Evolutionary conservation across 2,888 invertebrate species (phyloP).

Genomic region (Drosophila ezoana): DNA sequence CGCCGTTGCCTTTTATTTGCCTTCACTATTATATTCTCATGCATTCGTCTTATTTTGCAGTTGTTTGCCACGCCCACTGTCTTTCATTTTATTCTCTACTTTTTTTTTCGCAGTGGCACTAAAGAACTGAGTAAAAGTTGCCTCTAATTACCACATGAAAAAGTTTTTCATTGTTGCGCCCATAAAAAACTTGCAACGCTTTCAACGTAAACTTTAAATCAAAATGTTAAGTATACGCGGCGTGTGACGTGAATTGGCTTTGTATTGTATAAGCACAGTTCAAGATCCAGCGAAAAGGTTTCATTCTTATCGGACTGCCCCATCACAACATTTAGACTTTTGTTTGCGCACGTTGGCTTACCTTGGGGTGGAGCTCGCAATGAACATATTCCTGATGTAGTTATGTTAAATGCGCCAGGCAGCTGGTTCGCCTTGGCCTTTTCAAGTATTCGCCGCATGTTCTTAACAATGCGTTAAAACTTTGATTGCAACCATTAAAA

Average conservation of each 20-base stretch:
- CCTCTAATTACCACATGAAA: conserved; percentile 62
- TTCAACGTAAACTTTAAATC: conserved; percentile 54
- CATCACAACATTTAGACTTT: background rate
- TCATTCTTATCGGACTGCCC: conserved; percentile 1
- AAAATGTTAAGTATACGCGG: conserved; percentile 54
- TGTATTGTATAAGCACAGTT: background rate
- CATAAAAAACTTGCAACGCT: conserved; percentile 25
- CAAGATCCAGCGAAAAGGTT: background rate
- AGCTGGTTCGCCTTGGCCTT: conserved; percentile 50
- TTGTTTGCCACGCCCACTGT: conserved; percentile 29
- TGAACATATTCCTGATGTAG: conserved; percentile 15
- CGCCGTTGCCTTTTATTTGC: conserved; percentile 55
- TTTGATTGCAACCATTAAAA: conserved; percentile 77
- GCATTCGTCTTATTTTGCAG: conserved; percentile 55
- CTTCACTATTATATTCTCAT: conserved; percentile 62
- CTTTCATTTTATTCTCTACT: background rate
- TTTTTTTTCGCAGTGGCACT: background rate
- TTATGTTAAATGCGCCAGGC: conserved; percentile 23
- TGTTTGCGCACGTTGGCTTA: conserved; percentile 22
- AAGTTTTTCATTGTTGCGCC: conserved; percentile 60
- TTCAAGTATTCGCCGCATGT: conserved; percentile 44
- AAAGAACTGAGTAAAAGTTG: conserved; percentile 21
- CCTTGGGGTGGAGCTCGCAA: background rate
- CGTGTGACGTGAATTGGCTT: conserved; percentile 20
- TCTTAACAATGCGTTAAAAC: conserved; percentile 72